Conservation (phyloP, 2,888 invertebrate species). For the Candidula unifasciata region DNA sequence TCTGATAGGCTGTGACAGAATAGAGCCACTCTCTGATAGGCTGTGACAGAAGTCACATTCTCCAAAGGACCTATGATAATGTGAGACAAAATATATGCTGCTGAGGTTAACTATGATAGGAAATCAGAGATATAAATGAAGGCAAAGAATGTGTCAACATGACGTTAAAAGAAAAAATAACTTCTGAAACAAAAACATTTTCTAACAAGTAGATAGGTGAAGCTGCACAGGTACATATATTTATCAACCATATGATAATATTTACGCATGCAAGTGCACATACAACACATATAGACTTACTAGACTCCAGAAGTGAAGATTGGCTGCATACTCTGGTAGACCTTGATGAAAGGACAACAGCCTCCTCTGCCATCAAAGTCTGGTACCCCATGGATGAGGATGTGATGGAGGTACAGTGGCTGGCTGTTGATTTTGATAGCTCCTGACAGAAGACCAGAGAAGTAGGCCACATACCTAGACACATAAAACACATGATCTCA, state of each 20-base stretch:
- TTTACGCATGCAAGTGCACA: too few species aligned
- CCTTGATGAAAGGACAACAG: slow-evolving; percentile 80
- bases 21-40: too few species aligned
- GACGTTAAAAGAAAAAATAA: too few species aligned
- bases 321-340: slow-evolving; percentile 93
- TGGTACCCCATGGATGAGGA: slow-evolving; percentile 91
- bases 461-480: slow-evolving; percentile 93
- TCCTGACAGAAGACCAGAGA: slow-evolving; percentile 92
- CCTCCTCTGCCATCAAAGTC: slow-evolving; percentile 83
- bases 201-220: not conserved
- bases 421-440: slow-evolving; percentile 92
- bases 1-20: too few species aligned
- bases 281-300: slow-evolving; percentile 72
- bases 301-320: slow-evolving; percentile 91
- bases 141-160: too few species aligned
- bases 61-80: too few species aligned
- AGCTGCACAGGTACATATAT: not conserved
- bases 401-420: slow-evolving; percentile 90
- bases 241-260: too few species aligned
- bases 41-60: too few species aligned
- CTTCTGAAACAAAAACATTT: not conserved
- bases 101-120: too few species aligned
- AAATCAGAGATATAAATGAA: too few species aligned
- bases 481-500: not conserved
- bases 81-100: too few species aligned